Evolutionary conservation across 2,797 vertebrate species (phyloP).

Genomic region (Triplophysa yarkandensis): DNA sequence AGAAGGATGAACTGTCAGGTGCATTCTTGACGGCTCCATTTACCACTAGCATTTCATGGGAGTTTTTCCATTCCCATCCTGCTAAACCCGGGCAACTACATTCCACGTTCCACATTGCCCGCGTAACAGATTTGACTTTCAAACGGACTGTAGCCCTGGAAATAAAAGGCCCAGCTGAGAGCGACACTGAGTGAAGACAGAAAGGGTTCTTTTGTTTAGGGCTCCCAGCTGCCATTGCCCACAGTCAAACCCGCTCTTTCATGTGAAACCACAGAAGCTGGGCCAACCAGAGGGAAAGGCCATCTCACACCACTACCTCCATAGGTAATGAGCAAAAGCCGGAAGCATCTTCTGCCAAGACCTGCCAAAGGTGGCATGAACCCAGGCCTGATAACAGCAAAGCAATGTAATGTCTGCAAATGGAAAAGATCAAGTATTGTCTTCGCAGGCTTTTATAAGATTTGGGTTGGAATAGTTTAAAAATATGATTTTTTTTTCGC

Average conservation of each 20-base stretch:
- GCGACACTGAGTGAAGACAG: constrained; percentile 55
- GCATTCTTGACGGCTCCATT: constrained; percentile 40
- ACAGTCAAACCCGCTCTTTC: constrained; percentile 68
- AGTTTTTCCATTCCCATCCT: constrained; percentile 65
- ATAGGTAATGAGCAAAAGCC: constrained; percentile 50
- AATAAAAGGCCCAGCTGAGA: constrained; percentile 61
- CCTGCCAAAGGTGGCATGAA: constrained; percentile 26
- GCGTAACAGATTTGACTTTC: constrained; percentile 70
- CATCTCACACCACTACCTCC: constrained; percentile 41
- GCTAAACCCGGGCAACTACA: constrained; percentile 68
- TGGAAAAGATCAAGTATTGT: not conserved
- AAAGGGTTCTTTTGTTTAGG: constrained; percentile 67
- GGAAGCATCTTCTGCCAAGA: constrained; percentile 51
- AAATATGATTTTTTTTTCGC: constrained; percentile 40
- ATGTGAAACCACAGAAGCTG: constrained; percentile 63
- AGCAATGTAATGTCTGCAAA: constrained; percentile 22
- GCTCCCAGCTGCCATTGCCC: constrained; percentile 62
- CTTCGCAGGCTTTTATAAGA: constrained; percentile 23
- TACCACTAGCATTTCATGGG: constrained; percentile 10
- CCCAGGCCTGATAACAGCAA: constrained; percentile 26
- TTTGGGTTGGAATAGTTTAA: constrained; percentile 42
- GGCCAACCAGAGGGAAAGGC: constrained; percentile 53
- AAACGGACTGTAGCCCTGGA: constrained; percentile 52
- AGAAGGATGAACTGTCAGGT: constrained; percentile 40
- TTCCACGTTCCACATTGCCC: constrained; percentile 67